phyloP scores from a whole-genome alignment of 2,113 vertebrate species.

The Oreochromis niloticus region DNA sequence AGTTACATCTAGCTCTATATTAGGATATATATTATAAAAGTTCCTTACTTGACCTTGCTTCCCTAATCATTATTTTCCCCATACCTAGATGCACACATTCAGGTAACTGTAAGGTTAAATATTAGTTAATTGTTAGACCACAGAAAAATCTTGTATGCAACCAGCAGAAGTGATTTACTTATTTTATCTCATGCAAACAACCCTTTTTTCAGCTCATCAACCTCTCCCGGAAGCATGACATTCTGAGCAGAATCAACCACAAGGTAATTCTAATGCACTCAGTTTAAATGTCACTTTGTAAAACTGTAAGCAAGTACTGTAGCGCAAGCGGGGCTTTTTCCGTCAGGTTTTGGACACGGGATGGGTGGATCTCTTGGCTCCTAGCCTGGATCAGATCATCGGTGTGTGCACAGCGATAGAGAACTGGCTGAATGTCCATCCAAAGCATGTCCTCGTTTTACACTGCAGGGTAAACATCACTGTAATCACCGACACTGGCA shows the following conservation, averaged over 20 bases:
- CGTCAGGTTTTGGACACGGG: slow-evolving; percentile 83
- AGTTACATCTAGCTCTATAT: not conserved
- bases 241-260: slow-evolving; percentile 78
- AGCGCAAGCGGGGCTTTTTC: not conserved
- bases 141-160: not conserved
- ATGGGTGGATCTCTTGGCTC: slow-evolving; percentile 85
- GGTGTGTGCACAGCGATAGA: slow-evolving; percentile 85
- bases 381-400: slow-evolving; percentile 82
- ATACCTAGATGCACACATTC: not conserved
- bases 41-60: not conserved
- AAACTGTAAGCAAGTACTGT: not conserved
- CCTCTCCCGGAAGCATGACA: slow-evolving; percentile 80
- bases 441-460: slow-evolving; percentile 83
- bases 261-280: slow-evolving; percentile 72
- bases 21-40: not conserved
- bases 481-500: not conserved
- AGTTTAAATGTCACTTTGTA: not conserved
- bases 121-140: not conserved
- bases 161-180: not conserved
- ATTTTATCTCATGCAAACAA: not conserved
- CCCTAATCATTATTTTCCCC: not conserved
- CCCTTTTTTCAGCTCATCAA: slow-evolving; percentile 80
- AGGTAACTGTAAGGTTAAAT: not conserved
- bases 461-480: slow-evolving; percentile 80
- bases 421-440: slow-evolving; percentile 81